These are phyloP conservation scores for Mimachlamys varia DNA, from an alignment of 2,888 invertebrate genomes.

Conservation along the genomic window DNA sequence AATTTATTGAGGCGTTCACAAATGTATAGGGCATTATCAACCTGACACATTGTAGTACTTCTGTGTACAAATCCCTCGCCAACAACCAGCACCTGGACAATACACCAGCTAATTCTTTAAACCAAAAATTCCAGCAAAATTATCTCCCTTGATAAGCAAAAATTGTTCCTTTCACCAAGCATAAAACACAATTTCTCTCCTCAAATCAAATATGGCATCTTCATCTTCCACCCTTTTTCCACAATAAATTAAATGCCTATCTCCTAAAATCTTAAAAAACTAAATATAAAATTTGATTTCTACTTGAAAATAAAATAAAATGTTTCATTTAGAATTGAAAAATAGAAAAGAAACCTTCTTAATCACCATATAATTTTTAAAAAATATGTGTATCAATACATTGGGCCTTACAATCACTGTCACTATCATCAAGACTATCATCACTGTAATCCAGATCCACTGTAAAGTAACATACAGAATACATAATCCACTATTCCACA, in stretches of 20 bases:
- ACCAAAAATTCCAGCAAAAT: neutral
- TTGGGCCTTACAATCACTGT: neutral
- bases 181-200: neutral
- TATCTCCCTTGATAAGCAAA: neutral
- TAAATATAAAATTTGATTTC: no score
- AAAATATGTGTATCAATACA: no score
- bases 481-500: neutral
- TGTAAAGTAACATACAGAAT: neutral
- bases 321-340: no score
- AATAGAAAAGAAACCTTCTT: neutral
- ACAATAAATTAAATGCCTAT: neutral
- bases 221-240: neutral
- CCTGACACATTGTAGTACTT: neutral
- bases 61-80: neutral
- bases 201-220: no score
- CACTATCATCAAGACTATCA: neutral
- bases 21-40: neutral
- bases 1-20: neutral
- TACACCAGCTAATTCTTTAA: neutral
- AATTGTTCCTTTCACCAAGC: neutral
- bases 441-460: conserved; percentile 1
- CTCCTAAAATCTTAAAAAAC: neutral
- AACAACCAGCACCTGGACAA: neutral
- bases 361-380: neutral
- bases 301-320: no score